Conservation (phyloP, 2,113 vertebrate species). For the Vicugna pacos region DNA sequence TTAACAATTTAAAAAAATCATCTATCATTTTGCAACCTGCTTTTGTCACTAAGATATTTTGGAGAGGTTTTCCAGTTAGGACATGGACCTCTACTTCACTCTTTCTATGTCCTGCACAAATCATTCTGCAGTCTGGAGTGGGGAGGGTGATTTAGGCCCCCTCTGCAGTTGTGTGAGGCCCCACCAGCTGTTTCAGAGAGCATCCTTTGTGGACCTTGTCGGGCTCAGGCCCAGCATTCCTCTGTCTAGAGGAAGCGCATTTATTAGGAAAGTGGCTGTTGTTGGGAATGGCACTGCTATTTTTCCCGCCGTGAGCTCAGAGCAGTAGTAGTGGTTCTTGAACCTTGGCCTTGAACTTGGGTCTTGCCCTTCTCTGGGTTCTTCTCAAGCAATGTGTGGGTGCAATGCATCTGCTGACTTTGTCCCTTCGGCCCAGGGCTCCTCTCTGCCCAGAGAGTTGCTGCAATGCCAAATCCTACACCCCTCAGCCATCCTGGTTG, state of each 20-base stretch:
- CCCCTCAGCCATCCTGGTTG: not conserved
- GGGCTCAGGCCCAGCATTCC: not conserved
- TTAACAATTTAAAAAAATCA: not conserved
- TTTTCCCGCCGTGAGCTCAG: not conserved
- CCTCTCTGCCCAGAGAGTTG: not conserved
- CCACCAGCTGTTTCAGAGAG: not conserved
- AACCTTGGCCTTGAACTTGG: not conserved
- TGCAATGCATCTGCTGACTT: not conserved
- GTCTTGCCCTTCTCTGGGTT: not conserved
- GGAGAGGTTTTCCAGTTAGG: not conserved
- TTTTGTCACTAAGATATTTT: not conserved
- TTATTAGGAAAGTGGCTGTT: not conserved
- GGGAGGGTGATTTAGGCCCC: not conserved
- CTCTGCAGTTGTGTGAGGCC: not conserved
- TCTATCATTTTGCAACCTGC: not conserved
- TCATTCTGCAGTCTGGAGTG: not conserved
- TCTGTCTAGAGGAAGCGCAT: not conserved
- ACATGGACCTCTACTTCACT: fast-evolving
- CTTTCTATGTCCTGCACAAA: not conserved
- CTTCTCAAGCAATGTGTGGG: not conserved
- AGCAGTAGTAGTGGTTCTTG: not conserved
- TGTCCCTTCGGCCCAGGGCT: not conserved
- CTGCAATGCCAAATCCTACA: not conserved
- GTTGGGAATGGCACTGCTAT: not conserved
- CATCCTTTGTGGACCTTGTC: not conserved